Conservation (phyloP, 2,888 invertebrate genomes). For the Portevinia maculata region DNA sequence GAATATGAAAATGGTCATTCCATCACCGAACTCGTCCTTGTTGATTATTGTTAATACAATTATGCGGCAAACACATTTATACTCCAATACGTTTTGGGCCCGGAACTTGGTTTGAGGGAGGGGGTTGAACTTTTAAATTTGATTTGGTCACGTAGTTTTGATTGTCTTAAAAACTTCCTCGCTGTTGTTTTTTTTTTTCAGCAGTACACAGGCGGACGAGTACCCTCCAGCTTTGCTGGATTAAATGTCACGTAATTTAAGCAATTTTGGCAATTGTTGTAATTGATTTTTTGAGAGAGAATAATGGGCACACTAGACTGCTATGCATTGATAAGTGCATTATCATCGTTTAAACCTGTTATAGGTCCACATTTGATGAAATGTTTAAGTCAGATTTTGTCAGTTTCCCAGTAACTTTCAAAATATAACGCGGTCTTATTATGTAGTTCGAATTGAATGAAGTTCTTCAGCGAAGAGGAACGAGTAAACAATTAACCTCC, state of each 20-base stretch:
- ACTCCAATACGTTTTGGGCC: not conserved
- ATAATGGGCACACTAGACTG: too few relatives aligned
- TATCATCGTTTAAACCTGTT: too few relatives aligned
- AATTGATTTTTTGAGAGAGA: slow-evolving; percentile 52
- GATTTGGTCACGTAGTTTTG: slow-evolving; percentile 72
- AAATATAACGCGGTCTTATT: too few relatives aligned
- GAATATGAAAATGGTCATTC: slow-evolving; percentile 59
- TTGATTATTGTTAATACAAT: slow-evolving; percentile 65
- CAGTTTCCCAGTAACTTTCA: too few relatives aligned
- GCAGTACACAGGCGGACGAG: slow-evolving; percentile 2
- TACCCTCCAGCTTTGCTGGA: slow-evolving; percentile 30
- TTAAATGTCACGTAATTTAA: slow-evolving; percentile 66
- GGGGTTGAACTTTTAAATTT: slow-evolving; percentile 65
- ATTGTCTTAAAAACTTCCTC: slow-evolving; percentile 65
- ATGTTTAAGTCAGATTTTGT: too few relatives aligned
- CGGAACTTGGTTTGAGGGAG: slow-evolving; percentile 38
- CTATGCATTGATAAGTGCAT: too few relatives aligned
- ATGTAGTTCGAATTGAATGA: too few relatives aligned
- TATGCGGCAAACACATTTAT: slow-evolving; percentile 68
- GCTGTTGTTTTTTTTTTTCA: slow-evolving; percentile 28
- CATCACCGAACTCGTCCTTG: slow-evolving; percentile 52
- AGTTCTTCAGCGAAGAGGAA: too few relatives aligned
- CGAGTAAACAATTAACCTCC: too few relatives aligned
- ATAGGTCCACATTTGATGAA: too few relatives aligned
- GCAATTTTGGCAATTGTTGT: slow-evolving; percentile 60